Evolutionary conservation across 2,113 vertebrate genomes (phyloP), one percentile per base, ranked within the genome.

Genomic region (Paracanthobrama guichenoti): DNA sequence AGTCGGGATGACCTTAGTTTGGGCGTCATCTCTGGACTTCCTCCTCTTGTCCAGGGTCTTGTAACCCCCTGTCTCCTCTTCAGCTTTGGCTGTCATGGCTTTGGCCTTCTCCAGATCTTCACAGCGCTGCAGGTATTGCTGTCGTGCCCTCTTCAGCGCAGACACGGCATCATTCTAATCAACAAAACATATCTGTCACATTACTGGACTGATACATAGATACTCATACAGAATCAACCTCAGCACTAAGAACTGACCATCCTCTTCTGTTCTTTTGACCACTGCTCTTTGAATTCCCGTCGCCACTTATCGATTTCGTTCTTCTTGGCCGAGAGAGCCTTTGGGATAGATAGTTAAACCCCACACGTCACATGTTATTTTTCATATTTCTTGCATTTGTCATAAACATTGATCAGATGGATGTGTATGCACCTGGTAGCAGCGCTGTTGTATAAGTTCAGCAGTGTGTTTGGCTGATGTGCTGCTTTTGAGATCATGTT

Each of bases 301-400:
- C 97, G 91, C 96, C 96, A 97, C 75, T 97, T 97, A 69, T 98
- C 97, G 35, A 98, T 95, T 77, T 98, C 97, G 2, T 96, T 97
- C 86, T 90, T 94, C 87, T 97, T 98, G 87, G 95, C 93, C 18
- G 91, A 92, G 76, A 98, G 93, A 44, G 96, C 96, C 97, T 98
- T 10, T 87, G 20, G 83, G 66, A 89, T 1, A 64, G 4, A 22
- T 11, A n/a, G 81, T 85, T 74, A 85, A 83, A 81, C 44, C 73
- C 31, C 35, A 5, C 8, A 3, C 13, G 22, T 31, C 12, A 55
- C 10, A 35, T 20, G 6, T 8, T 9, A 14, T 31, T 2, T 11
- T 44, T 59, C 18, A 60, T 2, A 83, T 24, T 42, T 82, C 35
- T 39, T 73, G 10, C 3, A 28, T 26, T 22, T 42, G 18, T 24